These are phyloP conservation scores for Caenorhabditis sp. DNA, from an alignment of 2,888 invertebrate genomes.

Conservation along the genomic window DNA sequence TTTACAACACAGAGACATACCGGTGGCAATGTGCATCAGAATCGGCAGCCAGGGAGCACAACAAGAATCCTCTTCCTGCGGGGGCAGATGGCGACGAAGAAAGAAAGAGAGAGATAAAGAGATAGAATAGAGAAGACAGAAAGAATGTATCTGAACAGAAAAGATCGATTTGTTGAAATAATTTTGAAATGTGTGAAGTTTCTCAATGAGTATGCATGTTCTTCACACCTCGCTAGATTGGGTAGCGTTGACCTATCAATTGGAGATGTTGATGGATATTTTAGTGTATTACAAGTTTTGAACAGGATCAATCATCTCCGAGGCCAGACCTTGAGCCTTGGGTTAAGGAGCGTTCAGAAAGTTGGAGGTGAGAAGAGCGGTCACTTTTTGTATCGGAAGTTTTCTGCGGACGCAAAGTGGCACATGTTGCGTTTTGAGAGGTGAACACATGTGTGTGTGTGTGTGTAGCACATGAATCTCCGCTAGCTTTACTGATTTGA, in stretches of 20 bases:
- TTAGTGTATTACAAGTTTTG: too few species aligned
- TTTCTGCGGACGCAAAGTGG: not conserved
- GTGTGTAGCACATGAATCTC: not conserved
- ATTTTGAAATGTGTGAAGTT: not conserved
- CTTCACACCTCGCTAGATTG: too few species aligned
- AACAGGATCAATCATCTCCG: too few species aligned
- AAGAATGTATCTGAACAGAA: conserved; percentile 13
- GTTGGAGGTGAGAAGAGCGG: not conserved
- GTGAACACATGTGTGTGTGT: conserved; percentile 7
- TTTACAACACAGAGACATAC: conserved; percentile 32
- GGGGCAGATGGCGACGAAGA: conserved; percentile 38
- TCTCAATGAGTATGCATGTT: not conserved
- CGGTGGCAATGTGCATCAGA: conserved; percentile 25
- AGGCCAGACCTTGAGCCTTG: too few species aligned
- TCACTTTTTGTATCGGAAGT: not conserved
- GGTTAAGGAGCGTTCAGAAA: too few species aligned
- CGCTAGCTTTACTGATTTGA: too few species aligned
- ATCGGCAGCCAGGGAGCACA: not conserved
- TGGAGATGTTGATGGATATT: too few species aligned
- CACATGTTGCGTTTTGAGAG: not conserved
- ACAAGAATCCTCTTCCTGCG: conserved; percentile 39
- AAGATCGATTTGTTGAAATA: conserved; percentile 27
- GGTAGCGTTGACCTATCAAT: too few species aligned
- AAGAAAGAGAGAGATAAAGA: conserved; percentile 13
- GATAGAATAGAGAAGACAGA: conserved; percentile 13